Base-by-base conservation (phyloP, 1,140 invertebrate species). In the Samia ricini region DNA sequence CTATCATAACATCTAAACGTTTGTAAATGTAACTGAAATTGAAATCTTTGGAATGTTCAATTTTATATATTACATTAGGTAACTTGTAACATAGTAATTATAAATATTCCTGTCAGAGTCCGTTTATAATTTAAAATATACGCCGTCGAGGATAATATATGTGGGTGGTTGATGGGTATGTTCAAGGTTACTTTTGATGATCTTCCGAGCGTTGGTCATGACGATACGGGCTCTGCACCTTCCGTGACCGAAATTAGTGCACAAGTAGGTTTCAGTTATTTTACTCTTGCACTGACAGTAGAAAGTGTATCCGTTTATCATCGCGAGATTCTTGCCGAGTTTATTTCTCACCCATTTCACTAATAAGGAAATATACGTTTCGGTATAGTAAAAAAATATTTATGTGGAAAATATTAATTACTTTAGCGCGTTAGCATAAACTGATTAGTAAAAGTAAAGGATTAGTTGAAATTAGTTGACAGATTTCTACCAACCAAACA, bases 261-360 rank as follows among this genome's bases (percentile, higher is more conserved):
- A 56, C 10, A 19, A 24, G 4, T 24, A 56, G 10, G 7, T 29
- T 29, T 29, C 15, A 26, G 22, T 56, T 6, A 4, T 26, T 56
- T 18, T 56, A 56, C 22, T n/a, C 22, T 56, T 18, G n/a, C 6
- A n/a, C 12, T 19, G 18, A 8, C 18, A 15, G 24, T 56, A 61
- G 21, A 61, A 61, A 22, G 50, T 61, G 50, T 61, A 61, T 36
- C 59, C 59, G 18, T 50, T 20, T 19, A 33, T 7, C 4, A 61
- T 21, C 6, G 50, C 50, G 49, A 61, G 19, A 8, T 10, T 18
- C 5, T 36, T 52, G n/a, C 59, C 59, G 8, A 20, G 18, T 20
- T 54, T 18, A 33, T 54, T 61, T 33, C 36, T 52, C 26, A 54
- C 22, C 23, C 23, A 61, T 15, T 10, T 52, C 23, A 61, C 59